Evolutionary conservation across 2,113 vertebrate species (phyloP).

Genomic region (human): DNA sequence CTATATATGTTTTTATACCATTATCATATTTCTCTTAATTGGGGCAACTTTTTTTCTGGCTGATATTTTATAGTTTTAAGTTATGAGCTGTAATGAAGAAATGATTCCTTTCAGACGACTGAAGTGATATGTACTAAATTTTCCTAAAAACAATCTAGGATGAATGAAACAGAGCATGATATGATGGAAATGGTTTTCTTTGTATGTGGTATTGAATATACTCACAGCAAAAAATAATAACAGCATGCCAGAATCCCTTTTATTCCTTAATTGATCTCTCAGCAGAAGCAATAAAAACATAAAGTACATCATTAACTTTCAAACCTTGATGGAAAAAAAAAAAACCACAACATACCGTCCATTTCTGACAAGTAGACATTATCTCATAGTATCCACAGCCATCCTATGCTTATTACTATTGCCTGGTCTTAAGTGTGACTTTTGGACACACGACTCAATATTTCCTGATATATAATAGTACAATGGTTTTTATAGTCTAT

Average conservation of each 20-base stretch:
- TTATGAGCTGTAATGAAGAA: slow-evolving; percentile 65
- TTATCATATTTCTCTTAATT: slow-evolving; percentile 75
- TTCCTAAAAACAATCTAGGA: slow-evolving; percentile 49
- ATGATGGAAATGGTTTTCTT: slow-evolving; percentile 39
- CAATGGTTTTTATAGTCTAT: slow-evolving; percentile 70
- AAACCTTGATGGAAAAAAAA: slow-evolving; percentile 72
- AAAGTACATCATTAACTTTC: slow-evolving; percentile 76
- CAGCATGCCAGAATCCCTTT: slow-evolving; percentile 54
- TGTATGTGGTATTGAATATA: neutral
- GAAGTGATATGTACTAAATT: slow-evolving; percentile 54
- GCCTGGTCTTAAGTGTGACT: slow-evolving; percentile 83
- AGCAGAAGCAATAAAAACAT: slow-evolving; percentile 74
- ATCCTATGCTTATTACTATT: slow-evolving; percentile 72
- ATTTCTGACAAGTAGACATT: slow-evolving; percentile 84
- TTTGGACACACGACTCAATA: slow-evolving; percentile 79
- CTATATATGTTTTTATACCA: slow-evolving; percentile 65
- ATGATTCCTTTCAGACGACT: slow-evolving; percentile 67
- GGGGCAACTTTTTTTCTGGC: slow-evolving; percentile 47
- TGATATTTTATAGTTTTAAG: slow-evolving; percentile 66
- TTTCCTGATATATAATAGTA: slow-evolving; percentile 77
- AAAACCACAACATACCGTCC: neutral
- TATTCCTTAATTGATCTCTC: slow-evolving; percentile 69
- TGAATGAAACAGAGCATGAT: slow-evolving; percentile 5
- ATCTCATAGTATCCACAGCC: slow-evolving; percentile 82
- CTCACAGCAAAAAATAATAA: slow-evolving; percentile 47